Evolutionary conservation across 37 sponge, comb jelly and placozoan species (phyloP).

Genomic region (Geodia barretti): DNA sequence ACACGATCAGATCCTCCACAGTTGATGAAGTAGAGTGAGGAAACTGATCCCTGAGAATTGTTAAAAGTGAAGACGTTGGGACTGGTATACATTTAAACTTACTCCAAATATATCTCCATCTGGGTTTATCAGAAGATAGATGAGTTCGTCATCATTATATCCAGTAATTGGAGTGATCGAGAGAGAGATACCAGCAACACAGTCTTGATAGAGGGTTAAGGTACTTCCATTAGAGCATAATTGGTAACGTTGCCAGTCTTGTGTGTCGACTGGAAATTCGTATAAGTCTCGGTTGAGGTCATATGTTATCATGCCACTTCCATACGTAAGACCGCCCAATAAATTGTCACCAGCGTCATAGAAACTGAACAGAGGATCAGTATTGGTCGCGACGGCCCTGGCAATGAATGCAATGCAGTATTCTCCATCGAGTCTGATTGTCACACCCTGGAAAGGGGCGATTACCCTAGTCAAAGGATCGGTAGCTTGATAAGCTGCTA

Average conservation of each 20-base stretch:
- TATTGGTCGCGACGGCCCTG: not conserved
- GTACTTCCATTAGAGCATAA: not conserved
- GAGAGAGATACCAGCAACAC: not conserved
- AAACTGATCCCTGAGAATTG: no score
- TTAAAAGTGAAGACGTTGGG: no score
- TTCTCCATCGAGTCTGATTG: not conserved
- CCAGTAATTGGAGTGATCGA: not conserved
- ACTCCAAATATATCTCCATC: no score
- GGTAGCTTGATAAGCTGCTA: no score
- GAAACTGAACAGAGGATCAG: not conserved
- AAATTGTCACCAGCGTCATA: not conserved
- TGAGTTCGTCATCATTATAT: not conserved
- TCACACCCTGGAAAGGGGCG: no score
- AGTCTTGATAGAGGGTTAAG: not conserved
- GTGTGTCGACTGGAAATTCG: no score
- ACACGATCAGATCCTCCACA: not conserved
- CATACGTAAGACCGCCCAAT: no score
- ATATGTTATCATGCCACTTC: no score
- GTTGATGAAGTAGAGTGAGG: not conserved
- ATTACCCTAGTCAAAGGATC: no score
- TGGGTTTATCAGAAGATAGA: not conserved
- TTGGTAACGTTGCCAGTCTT: not conserved
- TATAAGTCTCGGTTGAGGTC: no score
- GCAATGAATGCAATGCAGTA: conserved; percentile 6
- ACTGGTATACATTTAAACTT: no score